These are phyloP conservation scores for Pangasius sanitwongsei DNA, from an alignment of 2,797 vertebrate species.

Conservation along the genomic window DNA sequence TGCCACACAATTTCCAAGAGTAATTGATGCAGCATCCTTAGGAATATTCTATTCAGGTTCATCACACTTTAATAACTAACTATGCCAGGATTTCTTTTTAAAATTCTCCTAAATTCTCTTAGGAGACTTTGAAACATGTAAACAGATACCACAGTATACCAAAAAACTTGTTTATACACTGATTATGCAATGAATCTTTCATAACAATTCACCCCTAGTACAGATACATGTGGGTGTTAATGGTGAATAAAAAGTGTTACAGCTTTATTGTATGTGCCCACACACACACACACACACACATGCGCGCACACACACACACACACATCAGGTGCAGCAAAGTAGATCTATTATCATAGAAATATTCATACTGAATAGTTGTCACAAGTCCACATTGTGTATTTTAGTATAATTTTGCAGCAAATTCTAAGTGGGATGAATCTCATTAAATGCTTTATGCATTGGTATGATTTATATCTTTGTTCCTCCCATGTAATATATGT, in stretches of 20 bases:
- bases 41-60: background rate
- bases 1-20: background rate
- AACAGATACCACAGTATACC: background rate
- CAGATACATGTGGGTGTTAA: constrained; percentile 21
- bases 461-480: background rate
- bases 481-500: background rate
- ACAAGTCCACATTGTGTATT: background rate
- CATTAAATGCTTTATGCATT: background rate
- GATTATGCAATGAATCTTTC: constrained; percentile 25
- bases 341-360: background rate
- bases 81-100: background rate
- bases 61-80: background rate
- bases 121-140: background rate
- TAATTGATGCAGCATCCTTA: background rate
- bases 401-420: background rate
- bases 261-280: constrained; percentile 1
- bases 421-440: background rate
- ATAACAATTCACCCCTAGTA: constrained; percentile 5
- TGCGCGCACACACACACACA: background rate
- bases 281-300: background rate
- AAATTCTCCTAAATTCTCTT: background rate
- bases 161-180: background rate
- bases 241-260: background rate
- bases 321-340: background rate
- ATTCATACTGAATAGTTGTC: background rate